A percentile compares a stretch with the other conserved stretches of the same genome.
These are phyloP conservation scores for Plebejus melissa DNA, from an alignment of 2,888 invertebrate species.

Conservation along the genomic window DNA sequence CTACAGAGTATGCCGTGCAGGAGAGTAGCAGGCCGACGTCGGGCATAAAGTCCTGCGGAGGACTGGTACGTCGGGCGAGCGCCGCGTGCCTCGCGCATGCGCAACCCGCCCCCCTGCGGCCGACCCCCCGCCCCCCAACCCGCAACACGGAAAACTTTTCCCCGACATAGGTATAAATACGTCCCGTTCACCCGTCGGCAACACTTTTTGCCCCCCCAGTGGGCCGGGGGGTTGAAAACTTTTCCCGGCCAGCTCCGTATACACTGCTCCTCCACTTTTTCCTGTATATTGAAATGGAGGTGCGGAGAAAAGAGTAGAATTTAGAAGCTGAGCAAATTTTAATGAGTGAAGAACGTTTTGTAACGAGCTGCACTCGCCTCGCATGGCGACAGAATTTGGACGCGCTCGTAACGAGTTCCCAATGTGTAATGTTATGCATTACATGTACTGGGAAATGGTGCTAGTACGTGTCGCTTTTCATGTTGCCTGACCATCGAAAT, in stretches of 20 bases:
- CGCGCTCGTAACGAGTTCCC: neutral
- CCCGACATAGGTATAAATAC: constrained; percentile 74
- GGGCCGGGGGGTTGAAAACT: constrained; percentile 71
- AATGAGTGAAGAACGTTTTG: constrained; percentile 51
- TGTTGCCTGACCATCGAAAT: neutral
- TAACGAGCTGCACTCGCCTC: neutral
- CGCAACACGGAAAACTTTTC: constrained; percentile 80
- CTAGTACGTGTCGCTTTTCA: neutral
- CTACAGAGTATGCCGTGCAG: constrained; percentile 29
- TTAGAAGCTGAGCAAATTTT: constrained; percentile 78
- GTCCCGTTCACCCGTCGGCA: constrained; percentile 71
- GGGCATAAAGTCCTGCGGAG: constrained; percentile 55
- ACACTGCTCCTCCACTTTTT: constrained; percentile 78
- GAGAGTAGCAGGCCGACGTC: constrained; percentile 47
- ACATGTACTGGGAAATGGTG: neutral
- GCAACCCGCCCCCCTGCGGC: constrained; percentile 50
- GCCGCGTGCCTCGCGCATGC: constrained; percentile 63
- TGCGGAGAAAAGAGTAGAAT: constrained; percentile 78
- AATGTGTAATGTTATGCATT: constrained; percentile 1
- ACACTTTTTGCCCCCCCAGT: constrained; percentile 75
- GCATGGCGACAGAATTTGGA: neutral
- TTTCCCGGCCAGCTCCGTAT: constrained; percentile 74
- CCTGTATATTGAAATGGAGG: constrained; percentile 79
- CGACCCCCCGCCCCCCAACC: constrained; percentile 59
- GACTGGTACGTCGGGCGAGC: constrained; percentile 70